Evolutionary conservation across 2,797 vertebrate species (phyloP).

Genomic region (Loris lydekkerianus): DNA sequence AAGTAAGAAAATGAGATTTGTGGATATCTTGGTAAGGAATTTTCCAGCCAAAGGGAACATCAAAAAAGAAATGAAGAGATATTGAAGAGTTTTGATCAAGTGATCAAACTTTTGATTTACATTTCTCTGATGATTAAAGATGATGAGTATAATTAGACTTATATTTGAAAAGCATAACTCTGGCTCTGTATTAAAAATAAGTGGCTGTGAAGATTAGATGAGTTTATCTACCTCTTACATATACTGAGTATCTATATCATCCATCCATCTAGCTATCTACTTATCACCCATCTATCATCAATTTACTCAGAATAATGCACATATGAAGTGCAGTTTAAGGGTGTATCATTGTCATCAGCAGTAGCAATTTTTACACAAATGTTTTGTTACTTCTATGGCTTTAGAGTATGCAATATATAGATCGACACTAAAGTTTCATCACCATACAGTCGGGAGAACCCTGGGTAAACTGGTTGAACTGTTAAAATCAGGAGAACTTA

Average conservation of each 20-base stretch:
- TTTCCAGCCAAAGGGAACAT: background rate
- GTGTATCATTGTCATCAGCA: background rate
- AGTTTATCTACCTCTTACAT: background rate
- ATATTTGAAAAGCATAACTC: background rate
- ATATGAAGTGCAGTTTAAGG: background rate
- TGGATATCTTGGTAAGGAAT: background rate
- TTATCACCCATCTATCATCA: background rate
- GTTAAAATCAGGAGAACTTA: background rate
- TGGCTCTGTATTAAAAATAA: background rate
- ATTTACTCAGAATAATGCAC: background rate
- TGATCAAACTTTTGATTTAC: background rate
- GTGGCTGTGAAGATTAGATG: background rate
- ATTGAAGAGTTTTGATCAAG: background rate
- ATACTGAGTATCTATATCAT: background rate
- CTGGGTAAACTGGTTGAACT: background rate
- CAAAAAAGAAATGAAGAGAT: background rate
- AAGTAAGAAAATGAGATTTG: background rate
- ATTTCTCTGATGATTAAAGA: too few relatives aligned
- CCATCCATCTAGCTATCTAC: background rate
- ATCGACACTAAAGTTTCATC: background rate
- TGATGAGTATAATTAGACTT: background rate
- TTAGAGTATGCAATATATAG: background rate
- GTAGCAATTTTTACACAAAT: background rate
- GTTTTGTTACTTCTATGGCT: background rate
- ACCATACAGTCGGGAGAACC: background rate